A percentile compares a stretch with the other conserved stretches of the same genome.
phyloP scores from a whole-genome alignment of 2,888 invertebrate species.

The Eupithecia insigniata region DNA sequence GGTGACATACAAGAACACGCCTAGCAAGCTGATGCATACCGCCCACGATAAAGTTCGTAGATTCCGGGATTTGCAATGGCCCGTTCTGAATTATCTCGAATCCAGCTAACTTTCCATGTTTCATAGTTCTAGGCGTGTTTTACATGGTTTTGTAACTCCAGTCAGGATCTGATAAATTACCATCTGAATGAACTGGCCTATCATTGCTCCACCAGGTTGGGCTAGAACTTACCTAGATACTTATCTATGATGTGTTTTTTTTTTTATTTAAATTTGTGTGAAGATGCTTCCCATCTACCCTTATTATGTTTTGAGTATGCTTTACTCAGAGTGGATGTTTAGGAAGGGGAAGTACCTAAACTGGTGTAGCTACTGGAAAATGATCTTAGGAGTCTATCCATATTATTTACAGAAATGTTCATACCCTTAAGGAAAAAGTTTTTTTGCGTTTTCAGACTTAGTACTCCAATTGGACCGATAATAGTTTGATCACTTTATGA shows the following conservation, averaged over 20 bases:
- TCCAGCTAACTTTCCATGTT: not conserved
- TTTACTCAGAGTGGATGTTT: too few relatives aligned
- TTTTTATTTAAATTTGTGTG: too few relatives aligned
- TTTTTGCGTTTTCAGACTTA: too few relatives aligned
- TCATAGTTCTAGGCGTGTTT: not conserved
- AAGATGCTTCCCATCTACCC: not conserved
- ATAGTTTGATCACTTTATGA: too few relatives aligned
- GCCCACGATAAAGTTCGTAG: conserved; percentile 48
- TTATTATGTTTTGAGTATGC: not conserved
- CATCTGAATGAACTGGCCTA: not conserved
- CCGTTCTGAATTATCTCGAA: not conserved
- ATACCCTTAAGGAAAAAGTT: too few relatives aligned
- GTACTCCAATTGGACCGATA: too few relatives aligned
- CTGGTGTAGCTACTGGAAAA: too few relatives aligned
- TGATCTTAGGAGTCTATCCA: too few relatives aligned
- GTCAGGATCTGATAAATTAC: not conserved
- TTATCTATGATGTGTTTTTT: not conserved
- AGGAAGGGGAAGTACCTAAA: too few relatives aligned
- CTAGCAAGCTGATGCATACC: conserved; percentile 34
- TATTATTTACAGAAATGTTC: too few relatives aligned
- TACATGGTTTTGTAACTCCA: not conserved
- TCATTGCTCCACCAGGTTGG: not conserved
- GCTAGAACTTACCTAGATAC: not conserved
- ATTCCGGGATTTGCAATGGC: conserved; percentile 11
- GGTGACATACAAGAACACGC: not conserved